phyloP scores from a whole-genome alignment of 2,888 invertebrate genomes.

The Anoncus sp. region DNA sequence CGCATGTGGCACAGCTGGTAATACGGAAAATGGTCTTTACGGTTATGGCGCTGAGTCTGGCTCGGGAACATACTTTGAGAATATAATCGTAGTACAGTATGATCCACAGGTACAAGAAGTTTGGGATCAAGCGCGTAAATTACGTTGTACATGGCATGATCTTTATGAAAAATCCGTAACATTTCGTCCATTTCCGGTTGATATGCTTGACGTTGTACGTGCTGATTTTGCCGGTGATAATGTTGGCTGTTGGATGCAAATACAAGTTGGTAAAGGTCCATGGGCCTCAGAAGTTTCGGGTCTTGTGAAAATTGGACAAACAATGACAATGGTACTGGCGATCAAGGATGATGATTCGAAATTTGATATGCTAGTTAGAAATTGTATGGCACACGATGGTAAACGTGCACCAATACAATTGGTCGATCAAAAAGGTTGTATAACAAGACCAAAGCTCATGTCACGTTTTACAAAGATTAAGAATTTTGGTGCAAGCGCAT shows the following conservation, averaged over 20 bases:
- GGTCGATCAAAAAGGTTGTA: constrained; percentile 96
- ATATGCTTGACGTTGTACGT: constrained; percentile 97
- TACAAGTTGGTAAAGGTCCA: constrained; percentile 97
- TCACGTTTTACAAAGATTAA: constrained; percentile 97
- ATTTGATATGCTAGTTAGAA: constrained; percentile 97
- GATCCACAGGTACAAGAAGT: constrained; percentile 96
- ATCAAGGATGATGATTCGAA: constrained; percentile 98
- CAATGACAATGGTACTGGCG: constrained; percentile 98
- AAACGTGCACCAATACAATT: constrained; percentile 96
- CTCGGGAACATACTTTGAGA: constrained; percentile 96
- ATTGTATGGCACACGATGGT: constrained; percentile 97
- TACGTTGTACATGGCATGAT: constrained; percentile 98
- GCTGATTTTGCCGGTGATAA: constrained; percentile 98
- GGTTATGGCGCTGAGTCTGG: constrained; percentile 95
- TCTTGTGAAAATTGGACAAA: constrained; percentile 97
- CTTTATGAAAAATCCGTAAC: constrained; percentile 98
- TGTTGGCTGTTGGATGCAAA: constrained; percentile 99
- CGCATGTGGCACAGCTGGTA: constrained; percentile 96
- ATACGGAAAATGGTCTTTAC: constrained; percentile 94
- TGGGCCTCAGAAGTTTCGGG: constrained; percentile 98
- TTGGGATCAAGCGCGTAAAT: constrained; percentile 97
- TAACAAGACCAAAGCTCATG: constrained; percentile 96
- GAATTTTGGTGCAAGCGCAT: constrained; percentile 97
- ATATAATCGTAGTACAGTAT: constrained; percentile 96
- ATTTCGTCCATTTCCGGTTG: constrained; percentile 97